Evolutionary conservation across 2,888 invertebrate genomes (phyloP).

Genomic region (Coleophora deauratella): DNA sequence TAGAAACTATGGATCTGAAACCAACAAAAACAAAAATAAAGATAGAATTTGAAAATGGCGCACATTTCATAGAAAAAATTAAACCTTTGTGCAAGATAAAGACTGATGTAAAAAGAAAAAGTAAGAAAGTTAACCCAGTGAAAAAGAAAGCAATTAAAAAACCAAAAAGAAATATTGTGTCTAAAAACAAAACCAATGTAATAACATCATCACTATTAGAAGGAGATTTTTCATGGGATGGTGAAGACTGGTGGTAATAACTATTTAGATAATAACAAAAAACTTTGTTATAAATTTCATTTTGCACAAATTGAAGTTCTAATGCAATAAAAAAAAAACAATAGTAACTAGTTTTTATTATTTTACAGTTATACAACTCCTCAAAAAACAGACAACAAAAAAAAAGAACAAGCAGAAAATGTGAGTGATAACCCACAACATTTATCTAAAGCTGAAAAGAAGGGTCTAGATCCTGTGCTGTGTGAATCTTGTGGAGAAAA

Average conservation of each 20-base stretch:
- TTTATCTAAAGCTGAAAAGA: neutral
- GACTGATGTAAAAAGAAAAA: constrained; percentile 7
- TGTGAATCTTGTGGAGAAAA: constrained; percentile 57
- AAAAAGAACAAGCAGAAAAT: neutral
- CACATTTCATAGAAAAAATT: constrained; percentile 19
- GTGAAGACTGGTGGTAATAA: constrained; percentile 64
- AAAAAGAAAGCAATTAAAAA: no score
- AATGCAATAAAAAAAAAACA: no score
- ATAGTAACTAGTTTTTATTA: no score
- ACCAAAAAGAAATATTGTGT: no score
- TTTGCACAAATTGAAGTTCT: no score
- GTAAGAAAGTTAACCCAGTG: constrained; percentile 35
- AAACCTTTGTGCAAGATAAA: constrained; percentile 14
- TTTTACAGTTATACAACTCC: no score
- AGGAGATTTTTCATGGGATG: constrained; percentile 55
- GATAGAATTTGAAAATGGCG: constrained; percentile 19
- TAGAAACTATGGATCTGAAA: constrained; percentile 20
- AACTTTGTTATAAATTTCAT: no score
- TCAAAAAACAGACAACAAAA: neutral
- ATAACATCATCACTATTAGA: constrained; percentile 33
- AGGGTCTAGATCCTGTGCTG: constrained; percentile 15
- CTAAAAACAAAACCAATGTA: neutral
- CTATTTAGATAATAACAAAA: no score
- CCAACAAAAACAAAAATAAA: constrained; percentile 30
- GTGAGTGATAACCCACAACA: neutral